Base-by-base conservation (phyloP, 2,113 vertebrate species). In the Dascyllus trimaculatus region DNA sequence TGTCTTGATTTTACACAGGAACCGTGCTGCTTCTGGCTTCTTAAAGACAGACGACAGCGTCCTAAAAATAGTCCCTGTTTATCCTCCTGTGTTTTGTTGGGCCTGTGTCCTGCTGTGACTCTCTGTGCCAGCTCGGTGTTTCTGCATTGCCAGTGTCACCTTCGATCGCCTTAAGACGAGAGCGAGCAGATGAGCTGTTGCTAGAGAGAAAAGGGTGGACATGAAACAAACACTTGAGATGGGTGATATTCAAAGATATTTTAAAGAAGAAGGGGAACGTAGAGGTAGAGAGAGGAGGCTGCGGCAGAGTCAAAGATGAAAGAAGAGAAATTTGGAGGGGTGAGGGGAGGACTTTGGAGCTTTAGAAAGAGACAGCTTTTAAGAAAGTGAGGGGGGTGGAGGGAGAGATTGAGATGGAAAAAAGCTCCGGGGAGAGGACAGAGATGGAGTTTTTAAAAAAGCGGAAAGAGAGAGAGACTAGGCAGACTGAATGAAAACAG, bases 11-110 rank as follows among this genome's bases (percentile, higher is more conserved):
- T 72, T 54, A 49, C 78, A 72, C 52, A 74, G 73, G 70, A 15
- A 19, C 60, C 64, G 53, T 71, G 11, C 51, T 71, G 77, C 87
- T 86, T 74, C 59, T 40, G 66, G 78, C 72, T 75, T 84, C 84
- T 86, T 82, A 72, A 90, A 88, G 75, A 75, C 78, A 72, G 60
- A 54, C 46, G 1, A 78, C 82, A 71, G 57, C 74, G 24, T 67
- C 77, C 88, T 91, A 86, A 83, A 90, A 93, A 90, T 90, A 92
- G 82, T 78, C 61, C 58, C 25, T 84, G 85, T 90, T 88, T 90
- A 82, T 58, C 60, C 71, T 83, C 62, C 49, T 81, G 79, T 80
- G 78, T 69, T 87, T 73, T 76, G 78, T 80, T 78, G 80, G 78
- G 66, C 69, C 69, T 62, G 46, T 81, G 76, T 87, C 84, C 88